phyloP scores from a whole-genome alignment of 1,140 invertebrate genomes.

The Heliconius congener region DNA sequence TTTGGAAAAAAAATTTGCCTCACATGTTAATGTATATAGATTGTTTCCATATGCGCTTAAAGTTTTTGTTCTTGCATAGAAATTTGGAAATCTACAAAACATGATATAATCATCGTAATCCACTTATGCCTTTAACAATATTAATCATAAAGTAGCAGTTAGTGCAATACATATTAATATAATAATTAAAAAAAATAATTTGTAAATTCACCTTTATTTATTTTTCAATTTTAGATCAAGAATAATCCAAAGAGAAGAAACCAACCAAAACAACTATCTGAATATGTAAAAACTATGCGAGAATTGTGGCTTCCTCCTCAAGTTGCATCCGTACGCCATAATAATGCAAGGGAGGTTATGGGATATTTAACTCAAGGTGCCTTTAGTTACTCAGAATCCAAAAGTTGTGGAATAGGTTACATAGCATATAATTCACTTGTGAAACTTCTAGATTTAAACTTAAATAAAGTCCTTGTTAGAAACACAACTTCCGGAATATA shows the following conservation, averaged over 20 bases:
- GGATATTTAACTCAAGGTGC: conserved; percentile 87
- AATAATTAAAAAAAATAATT: no score
- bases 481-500: conserved; percentile 67
- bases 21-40: no score
- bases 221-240: conserved; percentile 35
- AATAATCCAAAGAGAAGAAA: conserved; percentile 30
- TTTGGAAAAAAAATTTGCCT: no score
- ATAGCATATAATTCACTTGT: conserved; percentile 83
- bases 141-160: no score
- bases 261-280: conserved; percentile 52
- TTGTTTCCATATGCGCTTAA: no score
- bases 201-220: background rate
- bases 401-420: conserved; percentile 86
- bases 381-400: conserved; percentile 86
- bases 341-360: conserved; percentile 85
- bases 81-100: no score
- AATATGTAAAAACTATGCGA: conserved; percentile 84
- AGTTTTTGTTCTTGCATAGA: no score
- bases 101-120: no score
- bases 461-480: conserved; percentile 61
- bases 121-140: no score
- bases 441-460: conserved; percentile 62
- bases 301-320: conserved; percentile 86
- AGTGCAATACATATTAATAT: no score
- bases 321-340: conserved; percentile 82